These are phyloP conservation scores for human (Homo sapiens) DNA, from an alignment of 2,113 vertebrate species.

Conservation along the genomic window DNA sequence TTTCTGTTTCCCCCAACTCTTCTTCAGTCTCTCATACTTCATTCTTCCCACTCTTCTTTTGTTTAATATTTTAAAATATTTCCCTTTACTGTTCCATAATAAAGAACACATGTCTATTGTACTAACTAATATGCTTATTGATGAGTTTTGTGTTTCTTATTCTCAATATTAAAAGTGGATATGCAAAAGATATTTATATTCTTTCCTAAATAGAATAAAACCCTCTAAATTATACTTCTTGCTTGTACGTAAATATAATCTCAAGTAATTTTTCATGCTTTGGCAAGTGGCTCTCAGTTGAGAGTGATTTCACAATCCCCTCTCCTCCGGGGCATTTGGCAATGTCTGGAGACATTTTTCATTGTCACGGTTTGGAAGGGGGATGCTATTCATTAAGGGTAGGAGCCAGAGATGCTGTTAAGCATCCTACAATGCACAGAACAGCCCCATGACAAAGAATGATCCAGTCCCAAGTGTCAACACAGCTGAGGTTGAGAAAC, in stretches of 20 bases:
- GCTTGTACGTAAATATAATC: background rate
- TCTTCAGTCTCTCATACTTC: background rate
- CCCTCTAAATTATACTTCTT: background rate
- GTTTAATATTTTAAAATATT: background rate
- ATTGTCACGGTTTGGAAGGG: background rate
- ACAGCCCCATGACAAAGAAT: accelerated
- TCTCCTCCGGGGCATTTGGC: background rate
- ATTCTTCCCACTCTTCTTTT: no score
- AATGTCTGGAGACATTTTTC: background rate
- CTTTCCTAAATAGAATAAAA: background rate
- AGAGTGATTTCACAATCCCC: background rate
- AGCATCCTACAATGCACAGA: accelerated
- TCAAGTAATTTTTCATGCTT: background rate
- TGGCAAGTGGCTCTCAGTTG: background rate
- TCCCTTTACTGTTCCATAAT: background rate
- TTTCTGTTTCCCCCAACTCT: background rate
- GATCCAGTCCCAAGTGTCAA: accelerated
- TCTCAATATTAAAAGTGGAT: background rate
- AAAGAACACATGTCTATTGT: background rate
- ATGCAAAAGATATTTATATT: background rate
- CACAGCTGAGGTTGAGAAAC: background rate
- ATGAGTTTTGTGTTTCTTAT: background rate
- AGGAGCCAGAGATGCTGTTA: no score
- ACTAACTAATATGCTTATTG: background rate
- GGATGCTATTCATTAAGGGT: background rate